Evolutionary conservation across 2,113 vertebrate genomes (phyloP).

Genomic region (Naja naja): DNA sequence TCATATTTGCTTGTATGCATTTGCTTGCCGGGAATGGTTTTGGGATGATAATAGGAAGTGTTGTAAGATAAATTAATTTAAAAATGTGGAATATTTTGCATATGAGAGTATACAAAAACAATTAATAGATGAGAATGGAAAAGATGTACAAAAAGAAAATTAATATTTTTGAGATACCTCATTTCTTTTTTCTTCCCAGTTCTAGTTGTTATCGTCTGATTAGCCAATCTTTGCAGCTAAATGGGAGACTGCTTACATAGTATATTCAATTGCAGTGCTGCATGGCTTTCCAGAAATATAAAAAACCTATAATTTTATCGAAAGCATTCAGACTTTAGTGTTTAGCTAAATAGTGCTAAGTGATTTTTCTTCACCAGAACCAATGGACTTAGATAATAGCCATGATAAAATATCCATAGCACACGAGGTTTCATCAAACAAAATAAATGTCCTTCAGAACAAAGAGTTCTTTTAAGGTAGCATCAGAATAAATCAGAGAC

Average conservation of each 20-base stretch:
- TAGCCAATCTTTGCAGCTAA: neutral
- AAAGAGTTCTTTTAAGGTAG: neutral
- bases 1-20: too few relatives aligned
- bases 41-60: too few relatives aligned
- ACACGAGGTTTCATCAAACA: neutral
- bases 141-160: too few relatives aligned
- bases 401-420: neutral
- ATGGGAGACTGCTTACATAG: neutral
- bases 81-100: too few relatives aligned
- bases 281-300: neutral
- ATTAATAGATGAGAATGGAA: too few relatives aligned
- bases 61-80: too few relatives aligned
- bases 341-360: neutral
- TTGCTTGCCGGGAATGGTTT: too few relatives aligned
- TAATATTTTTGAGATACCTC: neutral
- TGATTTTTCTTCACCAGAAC: neutral
- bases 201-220: neutral
- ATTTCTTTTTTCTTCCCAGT: neutral
- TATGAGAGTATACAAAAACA: too few relatives aligned
- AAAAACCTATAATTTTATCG: neutral
- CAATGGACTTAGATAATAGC: neutral
- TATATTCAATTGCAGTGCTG: neutral
- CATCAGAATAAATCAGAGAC: neutral
- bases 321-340: neutral
- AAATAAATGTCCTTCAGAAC: neutral